Evolutionary conservation across 2,113 vertebrate genomes (phyloP).

Genomic region (Hipposideros armiger): DNA sequence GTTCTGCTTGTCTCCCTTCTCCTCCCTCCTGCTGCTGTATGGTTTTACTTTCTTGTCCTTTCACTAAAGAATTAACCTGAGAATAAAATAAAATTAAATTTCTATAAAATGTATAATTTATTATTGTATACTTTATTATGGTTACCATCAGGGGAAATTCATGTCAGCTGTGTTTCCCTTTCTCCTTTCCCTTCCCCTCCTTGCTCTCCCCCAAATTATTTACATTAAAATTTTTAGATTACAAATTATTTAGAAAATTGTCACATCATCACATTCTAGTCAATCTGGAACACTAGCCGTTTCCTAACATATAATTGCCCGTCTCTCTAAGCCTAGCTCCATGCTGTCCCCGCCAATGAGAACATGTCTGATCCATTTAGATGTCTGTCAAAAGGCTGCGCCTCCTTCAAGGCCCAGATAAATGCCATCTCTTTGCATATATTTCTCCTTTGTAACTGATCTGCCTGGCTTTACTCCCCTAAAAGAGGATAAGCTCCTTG

Average conservation of each 20-base stretch:
- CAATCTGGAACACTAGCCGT: not conserved
- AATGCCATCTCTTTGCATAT: not conserved
- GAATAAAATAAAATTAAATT: constrained; percentile 45
- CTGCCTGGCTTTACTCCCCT: not conserved
- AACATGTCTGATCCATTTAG: not conserved
- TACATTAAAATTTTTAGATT: not conserved
- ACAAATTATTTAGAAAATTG: not conserved
- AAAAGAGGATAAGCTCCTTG: not conserved
- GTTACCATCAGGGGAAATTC: not conserved
- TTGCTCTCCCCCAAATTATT: not conserved
- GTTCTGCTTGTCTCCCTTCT: not conserved
- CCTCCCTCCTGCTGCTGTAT: not conserved
- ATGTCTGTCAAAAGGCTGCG: not conserved
- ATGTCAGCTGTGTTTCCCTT: not conserved
- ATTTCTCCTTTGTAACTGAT: not conserved
- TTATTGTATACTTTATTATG: not conserved
- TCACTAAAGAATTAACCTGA: constrained; percentile 12
- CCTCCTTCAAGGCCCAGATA: not conserved
- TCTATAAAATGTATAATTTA: not conserved
- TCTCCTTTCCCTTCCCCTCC: not conserved
- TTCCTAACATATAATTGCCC: not conserved
- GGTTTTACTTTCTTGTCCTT: constrained; percentile 4
- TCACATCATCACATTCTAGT: not conserved
- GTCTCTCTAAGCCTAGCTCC: not conserved
- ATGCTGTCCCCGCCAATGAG: not conserved